Evolutionary conservation across 2,888 invertebrate species (phyloP).

Genomic region (Sphaeridia pumilis): DNA sequence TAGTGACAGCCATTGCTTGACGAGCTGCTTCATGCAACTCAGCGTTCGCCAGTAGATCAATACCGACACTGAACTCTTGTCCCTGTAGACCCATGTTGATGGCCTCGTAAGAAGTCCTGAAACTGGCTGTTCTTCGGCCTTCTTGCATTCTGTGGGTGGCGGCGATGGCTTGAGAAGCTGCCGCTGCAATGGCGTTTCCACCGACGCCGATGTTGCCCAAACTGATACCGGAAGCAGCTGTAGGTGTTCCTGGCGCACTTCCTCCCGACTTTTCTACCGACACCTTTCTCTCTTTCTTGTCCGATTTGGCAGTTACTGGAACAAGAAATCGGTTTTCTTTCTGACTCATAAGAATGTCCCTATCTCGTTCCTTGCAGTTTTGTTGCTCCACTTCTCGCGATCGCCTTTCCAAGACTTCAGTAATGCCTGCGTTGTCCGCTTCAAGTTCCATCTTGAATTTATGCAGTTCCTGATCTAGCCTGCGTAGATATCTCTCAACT

Average conservation of each 20-base stretch:
- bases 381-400: slow-evolving; percentile 76
- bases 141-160: slow-evolving; percentile 93
- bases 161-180: slow-evolving; percentile 90
- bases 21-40: slow-evolving; percentile 50
- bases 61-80: slow-evolving; percentile 56
- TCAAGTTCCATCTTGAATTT: slow-evolving; percentile 99
- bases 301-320: slow-evolving; percentile 24
- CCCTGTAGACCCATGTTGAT: slow-evolving; percentile 47
- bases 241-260: slow-evolving; percentile 14
- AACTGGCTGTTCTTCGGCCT: slow-evolving; percentile 79
- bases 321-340: slow-evolving; percentile 58
- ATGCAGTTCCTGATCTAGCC: slow-evolving; percentile 55
- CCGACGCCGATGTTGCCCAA: slow-evolving; percentile 76
- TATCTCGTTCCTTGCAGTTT: slow-evolving; percentile 18
- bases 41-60: slow-evolving; percentile 48
- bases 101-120: slow-evolving; percentile 92
- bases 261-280: slow-evolving; percentile 28
- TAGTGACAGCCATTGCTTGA: slow-evolving; percentile 52
- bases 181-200: slow-evolving; percentile 77
- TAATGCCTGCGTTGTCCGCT: slow-evolving; percentile 96
- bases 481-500: slow-evolving; percentile 66
- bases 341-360: slow-evolving; percentile 51
- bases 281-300: slow-evolving; percentile 34
- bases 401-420: slow-evolving; percentile 61
- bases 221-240: slow-evolving; percentile 38